Evolutionary conservation across 2,113 vertebrate species (phyloP).

Genomic region (Bambusicola thoracicus): DNA sequence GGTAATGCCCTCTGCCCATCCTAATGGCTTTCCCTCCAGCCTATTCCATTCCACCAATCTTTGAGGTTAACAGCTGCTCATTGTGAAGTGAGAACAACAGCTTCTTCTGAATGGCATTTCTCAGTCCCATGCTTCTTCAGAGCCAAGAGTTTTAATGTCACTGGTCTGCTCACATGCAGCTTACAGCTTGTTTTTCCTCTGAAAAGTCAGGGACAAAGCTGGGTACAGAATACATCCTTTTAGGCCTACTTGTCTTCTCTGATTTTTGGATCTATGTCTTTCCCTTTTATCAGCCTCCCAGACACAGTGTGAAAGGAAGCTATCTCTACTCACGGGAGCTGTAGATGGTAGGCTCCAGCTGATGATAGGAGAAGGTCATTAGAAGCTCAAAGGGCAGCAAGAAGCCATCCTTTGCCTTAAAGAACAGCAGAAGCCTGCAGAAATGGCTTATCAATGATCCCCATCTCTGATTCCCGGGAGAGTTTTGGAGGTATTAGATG

Average conservation of each 20-base stretch:
- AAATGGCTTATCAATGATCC: slow-evolving; percentile 55
- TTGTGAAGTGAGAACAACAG: not conserved
- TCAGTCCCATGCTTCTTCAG: not conserved
- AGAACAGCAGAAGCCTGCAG: slow-evolving; percentile 13
- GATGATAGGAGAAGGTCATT: slow-evolving; percentile 18
- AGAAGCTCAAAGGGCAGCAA: slow-evolving; percentile 2
- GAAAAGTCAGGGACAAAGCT: not conserved
- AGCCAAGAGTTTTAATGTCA: not conserved
- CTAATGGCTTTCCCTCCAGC: not conserved
- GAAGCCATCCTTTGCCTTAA: slow-evolving; percentile 23
- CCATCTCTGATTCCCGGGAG: slow-evolving; percentile 1
- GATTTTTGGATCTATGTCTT: not conserved
- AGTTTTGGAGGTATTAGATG: slow-evolving; percentile 6
- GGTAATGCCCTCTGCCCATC: not conserved
- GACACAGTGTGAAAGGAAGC: not conserved
- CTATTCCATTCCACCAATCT: not conserved
- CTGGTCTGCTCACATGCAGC: not conserved
- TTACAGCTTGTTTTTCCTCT: not conserved
- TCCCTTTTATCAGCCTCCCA: not conserved
- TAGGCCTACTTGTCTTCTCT: not conserved
- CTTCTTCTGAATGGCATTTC: not conserved
- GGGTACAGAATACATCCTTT: not conserved
- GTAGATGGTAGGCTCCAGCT: not conserved
- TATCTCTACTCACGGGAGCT: not conserved
- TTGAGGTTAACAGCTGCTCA: not conserved